A percentile compares a stretch with the other conserved stretches of the same genome.
Conservation (phyloP, 2,113 vertebrate genomes). For the Ceyx cyanopectus region DNA sequence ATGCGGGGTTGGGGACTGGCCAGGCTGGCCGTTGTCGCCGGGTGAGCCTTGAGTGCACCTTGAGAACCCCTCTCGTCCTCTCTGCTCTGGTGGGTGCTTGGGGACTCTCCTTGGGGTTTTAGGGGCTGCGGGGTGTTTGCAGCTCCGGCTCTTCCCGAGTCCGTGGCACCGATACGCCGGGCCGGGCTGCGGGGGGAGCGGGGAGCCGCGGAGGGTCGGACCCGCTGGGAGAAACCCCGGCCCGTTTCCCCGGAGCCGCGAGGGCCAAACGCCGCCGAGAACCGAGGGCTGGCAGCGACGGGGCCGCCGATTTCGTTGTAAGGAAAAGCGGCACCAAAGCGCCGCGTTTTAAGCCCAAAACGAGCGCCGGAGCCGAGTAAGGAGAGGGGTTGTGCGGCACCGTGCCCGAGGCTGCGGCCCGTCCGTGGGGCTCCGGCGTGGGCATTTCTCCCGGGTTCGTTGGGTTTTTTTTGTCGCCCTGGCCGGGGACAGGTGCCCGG, state of each 20-base stretch:
- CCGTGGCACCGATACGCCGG: neutral
- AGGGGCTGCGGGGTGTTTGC: neutral
- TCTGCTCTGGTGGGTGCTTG: rapidly evolving
- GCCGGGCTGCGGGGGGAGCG: neutral
- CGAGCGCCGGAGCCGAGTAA: neutral
- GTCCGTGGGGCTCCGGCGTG: neutral
- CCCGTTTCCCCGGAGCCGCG: neutral
- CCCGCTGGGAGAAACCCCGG: rapidly evolving
- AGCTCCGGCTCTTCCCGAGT: neutral
- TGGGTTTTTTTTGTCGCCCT: neutral
- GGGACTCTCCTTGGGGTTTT: rapidly evolving
- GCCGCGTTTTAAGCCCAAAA: neutral
- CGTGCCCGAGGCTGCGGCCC: neutral
- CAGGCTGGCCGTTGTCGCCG: neutral
- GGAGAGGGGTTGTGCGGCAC: neutral
- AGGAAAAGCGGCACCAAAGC: neutral
- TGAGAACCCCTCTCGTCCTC: neutral
- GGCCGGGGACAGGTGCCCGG: neutral
- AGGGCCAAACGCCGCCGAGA: neutral
- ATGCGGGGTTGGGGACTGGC: neutral
- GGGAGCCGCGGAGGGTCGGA: neutral
- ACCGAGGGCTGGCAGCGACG: neutral
- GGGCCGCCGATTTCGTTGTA: slow-evolving; percentile 44
- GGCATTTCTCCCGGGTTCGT: neutral
- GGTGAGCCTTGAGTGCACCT: neutral